A percentile compares a stretch with the other conserved stretches of the same genome.
Evolutionary conservation across 1,140 invertebrate species (phyloP).

Genomic region (Geopemphigus sp.): DNA sequence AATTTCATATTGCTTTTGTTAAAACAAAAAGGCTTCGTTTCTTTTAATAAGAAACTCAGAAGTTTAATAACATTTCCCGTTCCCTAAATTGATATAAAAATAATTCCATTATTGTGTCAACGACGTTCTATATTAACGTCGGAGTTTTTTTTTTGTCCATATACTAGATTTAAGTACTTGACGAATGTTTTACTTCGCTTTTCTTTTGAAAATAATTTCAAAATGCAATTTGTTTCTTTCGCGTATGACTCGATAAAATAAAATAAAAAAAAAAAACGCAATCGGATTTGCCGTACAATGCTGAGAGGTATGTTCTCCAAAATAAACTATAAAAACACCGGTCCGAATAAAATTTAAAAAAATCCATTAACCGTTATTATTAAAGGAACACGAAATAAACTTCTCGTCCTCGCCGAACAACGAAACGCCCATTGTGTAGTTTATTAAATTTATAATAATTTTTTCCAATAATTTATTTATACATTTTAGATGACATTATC

Average conservation of each 20-base stretch:
- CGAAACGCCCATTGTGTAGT: no score
- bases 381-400: no score
- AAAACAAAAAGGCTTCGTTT: background rate
- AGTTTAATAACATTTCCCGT: slow-evolving; percentile 21
- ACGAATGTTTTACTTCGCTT: background rate
- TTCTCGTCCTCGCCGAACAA: no score
- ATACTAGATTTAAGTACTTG: background rate
- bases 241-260: background rate
- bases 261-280: background rate
- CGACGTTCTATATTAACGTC: slow-evolving; percentile 5
- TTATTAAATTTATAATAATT: no score
- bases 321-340: no score
- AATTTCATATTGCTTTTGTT: slow-evolving; percentile 2
- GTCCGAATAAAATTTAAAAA: no score
- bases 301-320: no score
- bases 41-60: background rate
- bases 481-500: no score
- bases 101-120: slow-evolving; percentile 32
- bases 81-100: slow-evolving; percentile 35
- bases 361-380: no score
- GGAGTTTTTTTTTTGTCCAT: background rate
- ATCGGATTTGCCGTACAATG: no score
- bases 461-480: no score
- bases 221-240: slow-evolving; percentile 6
- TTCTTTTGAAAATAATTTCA: background rate